Base-by-base conservation (phyloP, 2,888 invertebrate genomes). In the Sthenelais limicola region DNA sequence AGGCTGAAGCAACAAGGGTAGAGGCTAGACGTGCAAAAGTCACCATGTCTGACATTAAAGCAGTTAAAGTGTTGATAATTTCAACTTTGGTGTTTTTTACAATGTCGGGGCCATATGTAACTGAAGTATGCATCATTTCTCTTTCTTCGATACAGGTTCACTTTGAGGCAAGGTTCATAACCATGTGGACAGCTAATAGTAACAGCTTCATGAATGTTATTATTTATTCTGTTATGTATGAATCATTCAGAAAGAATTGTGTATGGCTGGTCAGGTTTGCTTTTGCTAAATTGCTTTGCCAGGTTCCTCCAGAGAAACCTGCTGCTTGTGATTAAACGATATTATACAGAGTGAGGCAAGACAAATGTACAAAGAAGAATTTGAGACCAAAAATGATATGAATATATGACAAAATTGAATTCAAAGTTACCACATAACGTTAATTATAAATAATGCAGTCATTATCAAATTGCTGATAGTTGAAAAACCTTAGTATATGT, bases 101-200 rank as follows among this genome's bases (percentile, higher is more conserved):
- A n/a, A 71, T 73, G 3, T 80, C 79, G 81, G 80, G 80, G 1
- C 80, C 81, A 0, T 80, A 81, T 70, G 78, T 77, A 2, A 49
- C 69, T 1, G 70, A 71, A 24, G 80, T 77, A n/a, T n/a, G n/a
- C n/a, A n/a, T n/a, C n/a, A n/a, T n/a, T n/a, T n/a, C n/a, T n/a
- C n/a, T n/a, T n/a, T n/a, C n/a, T n/a, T n/a, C n/a, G n/a, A n/a
- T n/a, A n/a, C n/a, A n/a, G n/a, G n/a, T n/a, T n/a, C n/a, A n/a
- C n/a, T n/a, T n/a, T n/a, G n/a, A n/a, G 54, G 43, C 35, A 18
- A 58, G 70, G 4, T 73, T 73, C 35, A 33, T 24, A 3, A 43
- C 67, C 12, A 49, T 71, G 26, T 73, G 73, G 73, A 21, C 71
- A 21, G 73, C 71, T 28, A 73, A 73, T 47, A 66, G 62, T 28